These are phyloP conservation scores for Drosophila kurseongensis DNA, from an alignment of 1,140 invertebrate species.

Conservation along the genomic window DNA sequence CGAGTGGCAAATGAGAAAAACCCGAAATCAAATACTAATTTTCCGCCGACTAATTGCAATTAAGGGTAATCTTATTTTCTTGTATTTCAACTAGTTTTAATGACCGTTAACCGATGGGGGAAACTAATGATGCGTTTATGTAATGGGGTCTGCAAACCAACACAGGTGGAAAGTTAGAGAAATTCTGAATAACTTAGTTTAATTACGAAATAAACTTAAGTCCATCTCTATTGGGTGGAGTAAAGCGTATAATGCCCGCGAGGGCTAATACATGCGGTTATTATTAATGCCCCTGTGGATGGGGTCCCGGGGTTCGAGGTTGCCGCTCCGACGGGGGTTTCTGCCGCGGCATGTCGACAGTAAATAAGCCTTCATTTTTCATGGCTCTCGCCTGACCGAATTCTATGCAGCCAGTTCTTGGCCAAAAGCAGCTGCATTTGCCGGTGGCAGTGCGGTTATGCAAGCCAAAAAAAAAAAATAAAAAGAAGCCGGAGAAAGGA, in stretches of 20 bases:
- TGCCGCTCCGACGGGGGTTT: constrained; percentile 9
- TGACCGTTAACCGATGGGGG: constrained; percentile 2
- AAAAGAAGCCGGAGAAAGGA: constrained; percentile 10
- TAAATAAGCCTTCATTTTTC: constrained; percentile 83
- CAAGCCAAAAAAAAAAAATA: constrained; percentile 32
- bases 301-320: constrained; percentile 32
- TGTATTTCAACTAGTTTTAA: constrained; percentile 24
- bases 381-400: constrained; percentile 73
- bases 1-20: constrained; percentile 16
- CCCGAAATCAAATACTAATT: constrained; percentile 34
- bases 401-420: constrained; percentile 69
- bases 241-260: constrained; percentile 40
- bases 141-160: constrained; percentile 23
- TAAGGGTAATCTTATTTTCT: constrained; percentile 38
- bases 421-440: constrained; percentile 36
- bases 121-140: constrained; percentile 36
- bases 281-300: constrained; percentile 72
- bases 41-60: constrained; percentile 45
- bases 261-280: constrained; percentile 69
- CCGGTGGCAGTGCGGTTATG: constrained; percentile 42
- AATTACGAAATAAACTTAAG: constrained; percentile 8
- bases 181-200: constrained; percentile 21
- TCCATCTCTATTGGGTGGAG: constrained; percentile 40
- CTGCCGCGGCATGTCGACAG: constrained; percentile 63
- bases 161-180: constrained; percentile 4